Evolutionary conservation across 1,140 invertebrate genomes (phyloP), one percentile per base, ranked within the genome.

Genomic region (Tyrophagus putrescentiae): DNA sequence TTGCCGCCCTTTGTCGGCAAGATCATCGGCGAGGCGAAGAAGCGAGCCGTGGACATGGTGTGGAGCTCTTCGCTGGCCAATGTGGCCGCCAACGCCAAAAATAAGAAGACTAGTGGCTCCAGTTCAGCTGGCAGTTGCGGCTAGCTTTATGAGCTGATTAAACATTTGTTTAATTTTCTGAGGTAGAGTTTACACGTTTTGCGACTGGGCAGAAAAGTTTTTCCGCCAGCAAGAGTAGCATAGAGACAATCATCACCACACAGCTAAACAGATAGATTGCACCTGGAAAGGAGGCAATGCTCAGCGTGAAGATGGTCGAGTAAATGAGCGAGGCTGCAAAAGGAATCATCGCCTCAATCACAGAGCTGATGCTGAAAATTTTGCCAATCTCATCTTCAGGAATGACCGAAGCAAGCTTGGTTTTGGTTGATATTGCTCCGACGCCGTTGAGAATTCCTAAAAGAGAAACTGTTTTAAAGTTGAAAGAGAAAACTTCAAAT

Each of bases 381-480:
- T 54, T 54, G 25, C 52, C 52, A 1, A 54, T 34, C 39, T 54
- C 3, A 54, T 54, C 27, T 54, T 54, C 25, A 4, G 52, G 52
- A 31, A 54, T 54, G 13, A 54, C 2, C 27, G 9, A 18, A 11
- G 52, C 16, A 32, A 54, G 32, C 39, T 54, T 28, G 3, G 25
- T 32, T 25, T 54, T 54, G 3, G 39, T 2, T 25, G 25, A 13
- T 34, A 54, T 32, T 4, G 52, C 27, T 4, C 13, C 13, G 18
- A 54, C 9, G 9, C 52, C 52, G n/a, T 13, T 31, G 3, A 54
- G 11, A 23, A 34, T n/a, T n/a, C 45, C 45, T 3, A 50, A 16
- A 50, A 42, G 25, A 42, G 18, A 23, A 21, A 42, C 41, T 23
- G 6, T 21, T 42, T 5, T 21, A 42, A 3, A 42, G 1, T 42